Conservation (phyloP, 2,113 vertebrate genomes). For the Corvus cornix region DNA sequence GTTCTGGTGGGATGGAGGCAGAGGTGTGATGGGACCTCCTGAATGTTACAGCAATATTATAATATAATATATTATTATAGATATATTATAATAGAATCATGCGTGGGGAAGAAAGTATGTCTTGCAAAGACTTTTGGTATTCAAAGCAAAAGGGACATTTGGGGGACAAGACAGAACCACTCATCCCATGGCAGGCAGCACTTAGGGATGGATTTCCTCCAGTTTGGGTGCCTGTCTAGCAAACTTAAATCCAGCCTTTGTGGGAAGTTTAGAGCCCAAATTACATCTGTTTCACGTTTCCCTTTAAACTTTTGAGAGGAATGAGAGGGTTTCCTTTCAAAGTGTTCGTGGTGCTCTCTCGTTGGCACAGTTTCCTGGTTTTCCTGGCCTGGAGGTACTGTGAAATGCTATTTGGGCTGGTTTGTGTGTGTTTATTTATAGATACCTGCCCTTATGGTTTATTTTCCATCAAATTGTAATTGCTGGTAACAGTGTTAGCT, state of each 20-base stretch:
- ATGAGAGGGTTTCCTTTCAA: background rate
- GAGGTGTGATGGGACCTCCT: background rate
- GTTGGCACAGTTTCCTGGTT: background rate
- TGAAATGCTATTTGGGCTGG: constrained; percentile 22
- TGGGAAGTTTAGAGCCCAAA: background rate
- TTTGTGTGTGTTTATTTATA: constrained; percentile 62
- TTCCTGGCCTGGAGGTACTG: constrained; percentile 37
- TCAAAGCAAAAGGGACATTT: background rate
- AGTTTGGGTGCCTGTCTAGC: accelerated
- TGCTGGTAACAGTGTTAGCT: constrained; percentile 49
- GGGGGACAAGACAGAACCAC: background rate
- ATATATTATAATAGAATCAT: background rate
- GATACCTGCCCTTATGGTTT: constrained; percentile 41
- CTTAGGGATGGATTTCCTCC: background rate
- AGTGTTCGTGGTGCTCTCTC: background rate
- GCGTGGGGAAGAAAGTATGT: background rate
- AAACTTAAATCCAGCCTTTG: background rate
- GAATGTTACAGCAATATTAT: background rate
- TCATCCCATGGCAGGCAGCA: background rate
- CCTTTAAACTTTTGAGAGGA: background rate
- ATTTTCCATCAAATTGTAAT: constrained; percentile 57
- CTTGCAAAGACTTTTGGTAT: background rate
- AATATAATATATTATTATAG: background rate
- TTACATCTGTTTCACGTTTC: background rate
- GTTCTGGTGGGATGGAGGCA: background rate